Percentiles rank a stretch among this genome's conserved stretches.
Conservation (phyloP, 1,140 invertebrate species). For the Pseudoatta argentina region DNA sequence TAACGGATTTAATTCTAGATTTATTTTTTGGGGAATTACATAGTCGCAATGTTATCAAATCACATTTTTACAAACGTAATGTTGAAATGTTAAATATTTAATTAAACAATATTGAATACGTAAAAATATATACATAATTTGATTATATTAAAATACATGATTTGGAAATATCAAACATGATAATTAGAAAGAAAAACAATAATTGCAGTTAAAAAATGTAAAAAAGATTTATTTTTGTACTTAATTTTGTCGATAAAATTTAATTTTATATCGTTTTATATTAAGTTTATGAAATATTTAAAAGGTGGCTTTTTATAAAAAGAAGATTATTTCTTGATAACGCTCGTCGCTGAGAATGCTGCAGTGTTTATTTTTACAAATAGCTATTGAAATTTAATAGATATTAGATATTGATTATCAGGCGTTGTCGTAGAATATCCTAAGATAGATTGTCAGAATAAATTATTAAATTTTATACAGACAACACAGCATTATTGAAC, state of each 20-base stretch:
- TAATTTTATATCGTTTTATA: neutral
- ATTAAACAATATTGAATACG: constrained; percentile 3
- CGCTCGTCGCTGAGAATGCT: neutral
- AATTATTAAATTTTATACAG: constrained; percentile 1
- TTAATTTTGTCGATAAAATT: neutral
- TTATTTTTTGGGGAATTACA: neutral
- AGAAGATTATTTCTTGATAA: neutral
- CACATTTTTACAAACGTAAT: neutral
- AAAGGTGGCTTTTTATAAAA: neutral
- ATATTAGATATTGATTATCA: constrained; percentile 1
- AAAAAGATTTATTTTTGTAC: neutral
- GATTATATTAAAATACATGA: neutral
- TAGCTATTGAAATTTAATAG: neutral
- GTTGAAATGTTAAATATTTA: neutral
- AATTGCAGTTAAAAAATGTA: neutral
- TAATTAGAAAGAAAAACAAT: neutral
- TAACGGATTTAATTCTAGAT: neutral
- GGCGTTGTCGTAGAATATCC: neutral
- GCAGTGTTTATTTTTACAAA: constrained; percentile 1
- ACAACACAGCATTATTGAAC: neutral
- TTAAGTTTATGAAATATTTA: neutral
- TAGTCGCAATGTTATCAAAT: neutral
- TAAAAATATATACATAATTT: neutral
- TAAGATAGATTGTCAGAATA: neutral
- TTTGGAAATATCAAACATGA: constrained; percentile 3